Evolutionary conservation across 2,888 invertebrate genomes (phyloP).

Genomic region (Ormia ochracea): DNA sequence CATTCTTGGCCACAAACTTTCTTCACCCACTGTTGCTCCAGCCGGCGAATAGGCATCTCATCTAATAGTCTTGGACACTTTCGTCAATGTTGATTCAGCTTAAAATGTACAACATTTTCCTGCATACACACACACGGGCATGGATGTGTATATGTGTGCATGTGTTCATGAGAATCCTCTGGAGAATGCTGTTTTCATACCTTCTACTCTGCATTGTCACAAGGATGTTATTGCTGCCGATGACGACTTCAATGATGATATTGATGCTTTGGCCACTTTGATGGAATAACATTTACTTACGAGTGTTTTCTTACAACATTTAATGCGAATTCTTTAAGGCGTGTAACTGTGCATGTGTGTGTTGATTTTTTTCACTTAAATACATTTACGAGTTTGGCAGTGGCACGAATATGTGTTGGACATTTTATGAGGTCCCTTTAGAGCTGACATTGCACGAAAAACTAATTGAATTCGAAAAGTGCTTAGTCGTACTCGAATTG

Average conservation of each 20-base stretch:
- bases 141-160: no score
- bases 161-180: constrained; percentile 52
- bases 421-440: constrained; percentile 67
- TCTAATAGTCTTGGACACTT: constrained; percentile 65
- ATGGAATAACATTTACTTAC: constrained; percentile 47
- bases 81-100: constrained; percentile 62
- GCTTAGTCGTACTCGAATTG: constrained; percentile 48
- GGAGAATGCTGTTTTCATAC: constrained; percentile 58
- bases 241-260: constrained; percentile 33
- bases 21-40: not conserved
- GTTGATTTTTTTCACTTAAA: not conserved
- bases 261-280: constrained; percentile 42
- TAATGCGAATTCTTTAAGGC: constrained; percentile 5
- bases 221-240: constrained; percentile 44
- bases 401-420: constrained; percentile 52
- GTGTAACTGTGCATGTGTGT: not conserved
- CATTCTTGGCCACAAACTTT: not conserved
- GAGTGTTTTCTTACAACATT: constrained; percentile 6
- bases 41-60: constrained; percentile 10
- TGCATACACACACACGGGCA: no score
- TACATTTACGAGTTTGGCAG: not conserved
- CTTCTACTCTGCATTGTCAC: constrained; percentile 51
- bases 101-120: constrained; percentile 29
- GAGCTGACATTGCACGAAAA: constrained; percentile 67
- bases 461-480: constrained; percentile 66